These are phyloP conservation scores for Solenopsis invicta DNA, from an alignment of 1,140 invertebrate species.

Conservation along the genomic window DNA sequence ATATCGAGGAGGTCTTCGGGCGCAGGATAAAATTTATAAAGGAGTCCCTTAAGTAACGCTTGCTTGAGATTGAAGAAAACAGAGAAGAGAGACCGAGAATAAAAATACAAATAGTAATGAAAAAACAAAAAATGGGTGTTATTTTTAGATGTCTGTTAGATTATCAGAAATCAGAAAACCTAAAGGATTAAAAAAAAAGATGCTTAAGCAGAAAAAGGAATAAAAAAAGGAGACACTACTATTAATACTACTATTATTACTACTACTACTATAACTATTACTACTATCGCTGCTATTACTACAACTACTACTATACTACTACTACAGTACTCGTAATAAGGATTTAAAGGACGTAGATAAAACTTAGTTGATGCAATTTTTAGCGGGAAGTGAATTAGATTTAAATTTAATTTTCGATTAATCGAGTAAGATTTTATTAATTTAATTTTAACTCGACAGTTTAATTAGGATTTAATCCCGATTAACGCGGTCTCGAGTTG, in stretches of 20 bases:
- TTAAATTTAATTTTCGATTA: slow-evolving; percentile 63
- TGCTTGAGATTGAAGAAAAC: slow-evolving; percentile 72
- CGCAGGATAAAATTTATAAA: slow-evolving; percentile 57
- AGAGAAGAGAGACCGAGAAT: slow-evolving; percentile 57
- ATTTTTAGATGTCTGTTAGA: slow-evolving; percentile 86
- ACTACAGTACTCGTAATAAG: slow-evolving; percentile 79
- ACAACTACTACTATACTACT: slow-evolving; percentile 63
- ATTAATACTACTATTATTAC: slow-evolving; percentile 79
- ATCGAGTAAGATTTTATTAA: slow-evolving; percentile 40
- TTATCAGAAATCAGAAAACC: slow-evolving; percentile 82
- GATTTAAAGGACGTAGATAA: slow-evolving; percentile 78
- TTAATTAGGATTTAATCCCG: slow-evolving; percentile 40
- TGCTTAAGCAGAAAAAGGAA: slow-evolving; percentile 81
- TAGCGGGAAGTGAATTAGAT: slow-evolving; percentile 66
- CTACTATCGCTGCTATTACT: slow-evolving; percentile 73
- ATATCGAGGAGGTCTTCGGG: slow-evolving; percentile 32
- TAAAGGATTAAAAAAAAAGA: slow-evolving; percentile 81
- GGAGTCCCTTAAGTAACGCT: slow-evolving; percentile 78
- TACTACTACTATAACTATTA: slow-evolving; percentile 72
- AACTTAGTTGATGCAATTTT: slow-evolving; percentile 78
- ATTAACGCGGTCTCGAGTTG: slow-evolving; percentile 12
- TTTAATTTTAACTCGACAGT: slow-evolving; percentile 29
- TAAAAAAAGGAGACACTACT: slow-evolving; percentile 78
- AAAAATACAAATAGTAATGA: slow-evolving; percentile 83
- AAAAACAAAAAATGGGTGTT: slow-evolving; percentile 84